Evolutionary conservation across 2,888 invertebrate genomes (phyloP).

Genomic region (Eristalinus sepulchralis): DNA sequence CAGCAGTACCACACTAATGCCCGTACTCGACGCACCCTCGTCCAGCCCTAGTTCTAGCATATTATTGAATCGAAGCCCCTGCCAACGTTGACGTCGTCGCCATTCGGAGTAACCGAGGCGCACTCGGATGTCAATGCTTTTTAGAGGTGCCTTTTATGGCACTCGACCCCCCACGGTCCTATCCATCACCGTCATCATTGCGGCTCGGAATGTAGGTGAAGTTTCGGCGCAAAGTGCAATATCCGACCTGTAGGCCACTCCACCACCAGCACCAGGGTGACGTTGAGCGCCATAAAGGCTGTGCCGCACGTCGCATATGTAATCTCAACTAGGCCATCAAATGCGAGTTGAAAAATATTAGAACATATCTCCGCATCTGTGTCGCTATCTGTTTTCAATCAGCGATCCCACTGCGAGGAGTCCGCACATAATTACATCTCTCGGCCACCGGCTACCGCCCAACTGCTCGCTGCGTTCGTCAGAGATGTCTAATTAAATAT

Average conservation of each 20-base stretch:
- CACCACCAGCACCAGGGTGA: not conserved
- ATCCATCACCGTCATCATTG: conserved; percentile 28
- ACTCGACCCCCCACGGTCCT: not conserved
- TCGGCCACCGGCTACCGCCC: not conserved
- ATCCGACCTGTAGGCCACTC: conserved; percentile 30
- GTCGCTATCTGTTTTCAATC: conserved; percentile 18
- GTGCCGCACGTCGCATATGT: conserved; percentile 12
- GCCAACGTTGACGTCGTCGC: not conserved
- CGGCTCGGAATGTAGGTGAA: conserved; percentile 56
- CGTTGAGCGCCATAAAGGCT: conserved; percentile 24
- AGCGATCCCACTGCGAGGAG: conserved; percentile 4
- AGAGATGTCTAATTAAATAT: conserved; percentile 58
- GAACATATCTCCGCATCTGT: not conserved
- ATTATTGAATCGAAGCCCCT: conserved; percentile 15
- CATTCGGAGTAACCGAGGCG: not conserved
- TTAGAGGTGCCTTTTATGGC: conserved; percentile 45
- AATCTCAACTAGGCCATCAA: conserved; percentile 58
- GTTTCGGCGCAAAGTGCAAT: conserved; percentile 51
- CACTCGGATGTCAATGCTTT: conserved; percentile 20
- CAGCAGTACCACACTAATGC: conserved; percentile 27
- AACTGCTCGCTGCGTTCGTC: not conserved
- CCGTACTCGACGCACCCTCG: conserved; percentile 26
- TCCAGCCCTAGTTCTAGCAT: conserved; percentile 8
- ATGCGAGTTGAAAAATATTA: conserved; percentile 1
- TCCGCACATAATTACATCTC: conserved; percentile 30